Evolutionary conservation across 2,113 vertebrate species (phyloP).

Genomic region (Tringa solitaria): DNA sequence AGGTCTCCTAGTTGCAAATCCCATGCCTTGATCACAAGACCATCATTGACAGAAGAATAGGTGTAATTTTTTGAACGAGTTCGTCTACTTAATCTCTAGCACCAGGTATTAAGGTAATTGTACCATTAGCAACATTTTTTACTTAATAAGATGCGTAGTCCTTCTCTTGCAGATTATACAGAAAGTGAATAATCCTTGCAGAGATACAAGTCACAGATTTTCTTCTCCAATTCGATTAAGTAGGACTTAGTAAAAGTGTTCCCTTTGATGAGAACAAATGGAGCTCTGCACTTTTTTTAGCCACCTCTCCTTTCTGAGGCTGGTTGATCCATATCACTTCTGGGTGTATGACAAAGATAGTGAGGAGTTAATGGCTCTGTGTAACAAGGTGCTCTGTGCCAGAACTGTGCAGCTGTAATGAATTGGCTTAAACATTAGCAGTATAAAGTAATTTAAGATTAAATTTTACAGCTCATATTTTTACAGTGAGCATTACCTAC

Average conservation of each 20-base stretch:
- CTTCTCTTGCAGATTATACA: not conserved
- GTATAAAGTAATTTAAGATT: slow-evolving; percentile 48
- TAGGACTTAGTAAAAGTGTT: not conserved
- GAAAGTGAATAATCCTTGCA: not conserved
- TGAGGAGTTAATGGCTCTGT: not conserved
- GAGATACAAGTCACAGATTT: not conserved
- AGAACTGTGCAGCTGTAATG: slow-evolving; percentile 19
- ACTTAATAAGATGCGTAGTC: not conserved
- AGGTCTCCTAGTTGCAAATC: not conserved
- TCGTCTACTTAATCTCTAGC: not conserved
- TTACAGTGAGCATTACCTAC: slow-evolving; percentile 8
- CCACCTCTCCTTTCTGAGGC: not conserved
- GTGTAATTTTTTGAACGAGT: not conserved
- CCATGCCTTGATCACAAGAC: not conserved
- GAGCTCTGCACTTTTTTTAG: not conserved
- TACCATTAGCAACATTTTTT: not conserved
- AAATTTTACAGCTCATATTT: slow-evolving; percentile 48
- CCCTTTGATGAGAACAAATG: not conserved
- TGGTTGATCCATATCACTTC: not conserved
- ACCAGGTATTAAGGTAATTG: not conserved
- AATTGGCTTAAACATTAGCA: slow-evolving; percentile 50
- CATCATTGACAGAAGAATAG: not conserved
- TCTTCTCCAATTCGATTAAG: not conserved
- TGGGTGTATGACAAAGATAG: not conserved
- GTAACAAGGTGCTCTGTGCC: slow-evolving; percentile 17